Evolutionary conservation across 2,888 invertebrate genomes (phyloP).

Genomic region (Lasioglossum leucozonium): DNA sequence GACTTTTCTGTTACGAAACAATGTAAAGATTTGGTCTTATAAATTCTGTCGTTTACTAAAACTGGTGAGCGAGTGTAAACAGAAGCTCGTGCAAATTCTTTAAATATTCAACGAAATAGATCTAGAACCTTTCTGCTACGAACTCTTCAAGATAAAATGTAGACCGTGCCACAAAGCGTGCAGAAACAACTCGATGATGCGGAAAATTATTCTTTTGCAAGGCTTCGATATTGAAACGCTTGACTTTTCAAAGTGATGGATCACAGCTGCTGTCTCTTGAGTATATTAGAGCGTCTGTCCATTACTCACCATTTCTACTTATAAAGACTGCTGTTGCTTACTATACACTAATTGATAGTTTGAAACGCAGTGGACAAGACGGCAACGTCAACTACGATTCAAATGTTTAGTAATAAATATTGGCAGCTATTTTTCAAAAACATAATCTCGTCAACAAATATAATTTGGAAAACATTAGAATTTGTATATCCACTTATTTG

Average conservation of each 20-base stretch:
- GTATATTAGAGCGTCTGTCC: background rate
- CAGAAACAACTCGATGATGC: background rate
- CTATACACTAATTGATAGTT: background rate
- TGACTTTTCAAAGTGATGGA: slow-evolving; percentile 2
- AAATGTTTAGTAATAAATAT: background rate
- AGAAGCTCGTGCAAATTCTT: background rate
- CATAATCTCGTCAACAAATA: background rate
- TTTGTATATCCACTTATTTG: background rate
- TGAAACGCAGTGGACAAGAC: background rate
- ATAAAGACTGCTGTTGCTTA: background rate
- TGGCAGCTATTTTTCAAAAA: background rate
- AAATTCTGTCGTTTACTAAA: background rate
- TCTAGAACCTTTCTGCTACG: background rate
- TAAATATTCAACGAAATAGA: background rate
- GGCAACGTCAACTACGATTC: background rate
- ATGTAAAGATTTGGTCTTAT: slow-evolving; percentile 13
- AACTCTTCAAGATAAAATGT: background rate
- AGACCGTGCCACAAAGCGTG: background rate
- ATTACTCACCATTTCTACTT: slow-evolving; percentile 7
- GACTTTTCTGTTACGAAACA: slow-evolving; percentile 47
- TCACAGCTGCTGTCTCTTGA: background rate
- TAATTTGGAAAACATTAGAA: background rate
- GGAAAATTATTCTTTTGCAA: background rate
- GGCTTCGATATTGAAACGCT: background rate
- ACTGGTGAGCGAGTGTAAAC: background rate